Base-by-base conservation (phyloP, 1,140 invertebrate species). In the Platyura marginata region DNA sequence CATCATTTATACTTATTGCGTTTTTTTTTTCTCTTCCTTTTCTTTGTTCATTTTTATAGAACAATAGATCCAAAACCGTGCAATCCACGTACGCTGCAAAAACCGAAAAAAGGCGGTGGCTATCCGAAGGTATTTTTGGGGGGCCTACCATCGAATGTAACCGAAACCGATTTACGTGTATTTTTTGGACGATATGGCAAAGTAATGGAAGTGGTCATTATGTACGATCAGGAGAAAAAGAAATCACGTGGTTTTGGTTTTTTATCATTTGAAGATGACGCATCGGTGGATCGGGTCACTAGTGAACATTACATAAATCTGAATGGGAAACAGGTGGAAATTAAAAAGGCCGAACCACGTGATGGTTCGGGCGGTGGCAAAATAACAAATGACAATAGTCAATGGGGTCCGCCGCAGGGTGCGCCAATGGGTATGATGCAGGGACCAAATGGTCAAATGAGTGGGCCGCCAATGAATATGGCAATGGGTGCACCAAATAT, bases 141-240 rank as follows among this genome's bases (percentile, higher is more conserved):
- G 44, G 90, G 90, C 10, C 67, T 95, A 46, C 90, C 90, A n/a
- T 86, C 88, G 15, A 92, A 91, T 61, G 81, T 92, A 11, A 94
- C 89, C 9, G 90, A 94, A 63, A 92, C 89, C 34, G 88, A 92
- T 62, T 64, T 96, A 49, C 74, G 85, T 47, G 79, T 81, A 39
- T 92, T 81, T 65, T 94, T 96, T 62, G 77, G 79, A 21, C 77
- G 87, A 42, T 94, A 89, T 66, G 90, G 90, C 46, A 91, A 91
- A 63, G 90, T 95, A 35, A 85, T 89, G 72, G 91, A 96, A 66
- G 90, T 94, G 11, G 89, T 93, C 37, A 95, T 95, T 49, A 95
- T 96, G 92, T 94, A 92, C 63, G 92, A 95, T 61, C 90, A 95
- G 61, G 89, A 94, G 61, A 92, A 93, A 63, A 92, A 93, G 64